Conservation (phyloP, 2,113 vertebrate species). For the Prietella phreatophila region DNA sequence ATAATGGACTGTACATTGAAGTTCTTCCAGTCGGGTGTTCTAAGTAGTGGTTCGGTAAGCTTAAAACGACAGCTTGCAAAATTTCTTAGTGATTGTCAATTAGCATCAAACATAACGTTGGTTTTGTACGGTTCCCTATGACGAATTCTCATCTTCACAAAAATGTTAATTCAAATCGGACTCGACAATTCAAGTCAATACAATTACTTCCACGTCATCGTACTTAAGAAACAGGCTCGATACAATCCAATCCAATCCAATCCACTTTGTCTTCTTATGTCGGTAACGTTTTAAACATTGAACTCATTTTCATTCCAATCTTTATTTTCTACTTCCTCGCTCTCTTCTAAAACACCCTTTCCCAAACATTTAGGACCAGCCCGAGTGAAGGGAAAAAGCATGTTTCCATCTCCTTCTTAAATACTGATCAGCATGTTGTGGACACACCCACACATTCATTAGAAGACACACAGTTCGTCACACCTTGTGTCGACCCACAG, state of each 20-base stretch:
- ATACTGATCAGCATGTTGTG: constrained; percentile 76
- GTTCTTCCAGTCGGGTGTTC: constrained; percentile 27
- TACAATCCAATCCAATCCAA: constrained; percentile 54
- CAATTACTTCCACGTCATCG: background rate
- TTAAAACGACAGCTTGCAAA: constrained; percentile 23
- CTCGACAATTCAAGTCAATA: constrained; percentile 57
- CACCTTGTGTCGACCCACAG: constrained; percentile 72
- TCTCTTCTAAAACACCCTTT: constrained; percentile 28
- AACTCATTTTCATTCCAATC: constrained; percentile 44
- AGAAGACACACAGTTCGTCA: constrained; percentile 70
- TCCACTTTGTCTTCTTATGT: constrained; percentile 17
- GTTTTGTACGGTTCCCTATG: constrained; percentile 32
- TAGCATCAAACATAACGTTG: constrained; percentile 45
- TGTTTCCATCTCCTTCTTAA: constrained; percentile 57
- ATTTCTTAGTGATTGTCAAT: constrained; percentile 65
- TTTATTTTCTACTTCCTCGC: constrained; percentile 46
- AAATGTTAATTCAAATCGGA: constrained; percentile 47
- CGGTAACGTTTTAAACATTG: constrained; percentile 38
- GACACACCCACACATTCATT: constrained; percentile 75
- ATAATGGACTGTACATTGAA: background rate
- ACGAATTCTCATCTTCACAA: constrained; percentile 33
- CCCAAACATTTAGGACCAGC: constrained; percentile 82
- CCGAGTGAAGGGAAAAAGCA: constrained; percentile 76
- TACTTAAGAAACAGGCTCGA: constrained; percentile 21
- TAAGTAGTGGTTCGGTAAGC: constrained; percentile 30